Conservation (phyloP, 2,797 vertebrate genomes). For the Sternotherus odoratus region DNA sequence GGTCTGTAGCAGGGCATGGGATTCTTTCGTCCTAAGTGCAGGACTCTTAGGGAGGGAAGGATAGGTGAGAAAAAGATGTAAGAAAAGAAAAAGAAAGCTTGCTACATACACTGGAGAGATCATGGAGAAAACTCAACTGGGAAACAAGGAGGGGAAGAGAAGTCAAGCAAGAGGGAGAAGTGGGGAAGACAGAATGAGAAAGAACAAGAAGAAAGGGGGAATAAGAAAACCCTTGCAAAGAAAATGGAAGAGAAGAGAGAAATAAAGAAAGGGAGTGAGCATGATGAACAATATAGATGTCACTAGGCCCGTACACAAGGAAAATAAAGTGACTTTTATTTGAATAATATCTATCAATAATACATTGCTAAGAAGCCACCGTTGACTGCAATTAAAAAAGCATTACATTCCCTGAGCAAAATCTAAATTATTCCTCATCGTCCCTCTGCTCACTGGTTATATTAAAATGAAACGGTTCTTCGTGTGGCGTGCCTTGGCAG, state of each 20-base stretch:
- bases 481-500: constrained; percentile 11
- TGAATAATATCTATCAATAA: constrained; percentile 79
- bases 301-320: neutral
- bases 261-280: neutral
- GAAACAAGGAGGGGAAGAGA: neutral
- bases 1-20: no score
- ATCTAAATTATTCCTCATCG: constrained; percentile 75
- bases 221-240: neutral
- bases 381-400: constrained; percentile 81
- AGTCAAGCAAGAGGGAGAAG: neutral
- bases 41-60: neutral
- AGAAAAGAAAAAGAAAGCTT: neutral
- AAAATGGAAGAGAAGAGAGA: neutral
- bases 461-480: constrained; percentile 60
- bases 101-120: neutral
- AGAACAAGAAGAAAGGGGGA: neutral
- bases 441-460: constrained; percentile 55
- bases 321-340: constrained; percentile 37
- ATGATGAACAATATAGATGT: neutral
- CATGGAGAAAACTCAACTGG: neutral
- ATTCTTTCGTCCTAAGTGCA: no score
- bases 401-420: constrained; percentile 73
- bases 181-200: neutral
- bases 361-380: constrained; percentile 70
- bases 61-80: neutral